Conservation (phyloP, 1,140 invertebrate species). For the Drosophila aff. region DNA sequence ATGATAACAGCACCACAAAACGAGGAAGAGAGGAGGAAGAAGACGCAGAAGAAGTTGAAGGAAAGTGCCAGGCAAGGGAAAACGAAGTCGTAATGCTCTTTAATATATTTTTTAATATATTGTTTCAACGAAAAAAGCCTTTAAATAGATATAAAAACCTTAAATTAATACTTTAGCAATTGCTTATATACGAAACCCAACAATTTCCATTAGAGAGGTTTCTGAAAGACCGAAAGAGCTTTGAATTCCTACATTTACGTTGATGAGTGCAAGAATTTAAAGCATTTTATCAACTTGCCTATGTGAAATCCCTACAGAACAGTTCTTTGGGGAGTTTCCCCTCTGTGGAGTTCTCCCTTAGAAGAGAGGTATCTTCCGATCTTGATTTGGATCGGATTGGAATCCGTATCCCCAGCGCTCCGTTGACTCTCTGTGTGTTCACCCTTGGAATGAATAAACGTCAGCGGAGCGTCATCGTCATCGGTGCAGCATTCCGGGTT, state of each 20-base stretch:
- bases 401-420: conserved; percentile 10
- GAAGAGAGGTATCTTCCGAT: neutral
- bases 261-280: neutral
- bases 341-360: neutral
- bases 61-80: neutral
- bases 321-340: neutral
- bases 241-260: neutral
- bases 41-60: neutral
- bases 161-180: no score
- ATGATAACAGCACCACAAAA: conserved; percentile 41
- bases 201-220: neutral
- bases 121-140: neutral
- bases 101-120: no score
- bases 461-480: conserved; percentile 29
- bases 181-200: neutral
- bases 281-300: no score
- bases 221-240: neutral
- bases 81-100: conserved; percentile 23
- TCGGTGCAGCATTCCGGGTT: conserved; percentile 16
- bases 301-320: neutral
- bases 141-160: neutral
- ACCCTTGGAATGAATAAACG: conserved; percentile 19
- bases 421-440: neutral
- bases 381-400: no score
- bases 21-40: neutral